Evolutionary conservation across 2,113 vertebrate genomes (phyloP).

Genomic region (Gadus chalcogrammus): DNA sequence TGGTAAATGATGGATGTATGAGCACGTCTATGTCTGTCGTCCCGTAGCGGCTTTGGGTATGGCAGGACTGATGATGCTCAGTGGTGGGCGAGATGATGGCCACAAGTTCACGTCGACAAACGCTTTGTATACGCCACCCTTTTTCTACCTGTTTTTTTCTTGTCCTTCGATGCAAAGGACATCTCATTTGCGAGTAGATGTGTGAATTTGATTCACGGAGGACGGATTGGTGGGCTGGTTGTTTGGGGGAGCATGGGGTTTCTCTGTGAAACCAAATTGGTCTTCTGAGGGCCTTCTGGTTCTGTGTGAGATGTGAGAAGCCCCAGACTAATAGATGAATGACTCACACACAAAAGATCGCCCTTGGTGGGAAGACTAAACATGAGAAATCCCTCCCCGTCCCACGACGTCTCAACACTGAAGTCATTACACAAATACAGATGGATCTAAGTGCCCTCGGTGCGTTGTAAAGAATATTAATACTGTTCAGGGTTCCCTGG

Average conservation of each 20-base stretch:
- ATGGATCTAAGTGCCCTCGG: slow-evolving; percentile 1
- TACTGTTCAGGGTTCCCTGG: slow-evolving; percentile 1
- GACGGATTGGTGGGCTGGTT: slow-evolving; percentile 5
- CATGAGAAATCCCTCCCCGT: slow-evolving; percentile 16
- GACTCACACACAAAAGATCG: slow-evolving; percentile 24
- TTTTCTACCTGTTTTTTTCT: not conserved
- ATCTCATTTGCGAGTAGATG: slow-evolving; percentile 22
- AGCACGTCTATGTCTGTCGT: slow-evolving; percentile 15
- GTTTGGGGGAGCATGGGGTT: slow-evolving; percentile 15
- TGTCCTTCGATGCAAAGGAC: slow-evolving; percentile 20
- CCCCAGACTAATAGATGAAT: slow-evolving; percentile 21
- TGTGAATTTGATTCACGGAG: slow-evolving; percentile 38
- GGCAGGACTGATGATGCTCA: slow-evolving; percentile 6
- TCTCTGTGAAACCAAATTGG: slow-evolving; percentile 30
- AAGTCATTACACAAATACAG: slow-evolving; percentile 2
- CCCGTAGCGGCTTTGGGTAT: not conserved
- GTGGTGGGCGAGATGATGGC: slow-evolving; percentile 20
- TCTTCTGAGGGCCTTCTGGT: slow-evolving; percentile 33
- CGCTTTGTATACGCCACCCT: slow-evolving; percentile 25
- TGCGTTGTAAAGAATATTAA: not conserved
- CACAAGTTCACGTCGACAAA: slow-evolving; percentile 25
- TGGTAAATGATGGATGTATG: slow-evolving; percentile 3
- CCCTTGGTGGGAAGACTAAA: slow-evolving; percentile 10
- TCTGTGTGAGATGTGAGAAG: slow-evolving; percentile 11
- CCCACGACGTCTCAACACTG: slow-evolving; percentile 5